Base-by-base conservation (phyloP, 1,140 invertebrate species). In the Tetramorium parvispinum region DNA sequence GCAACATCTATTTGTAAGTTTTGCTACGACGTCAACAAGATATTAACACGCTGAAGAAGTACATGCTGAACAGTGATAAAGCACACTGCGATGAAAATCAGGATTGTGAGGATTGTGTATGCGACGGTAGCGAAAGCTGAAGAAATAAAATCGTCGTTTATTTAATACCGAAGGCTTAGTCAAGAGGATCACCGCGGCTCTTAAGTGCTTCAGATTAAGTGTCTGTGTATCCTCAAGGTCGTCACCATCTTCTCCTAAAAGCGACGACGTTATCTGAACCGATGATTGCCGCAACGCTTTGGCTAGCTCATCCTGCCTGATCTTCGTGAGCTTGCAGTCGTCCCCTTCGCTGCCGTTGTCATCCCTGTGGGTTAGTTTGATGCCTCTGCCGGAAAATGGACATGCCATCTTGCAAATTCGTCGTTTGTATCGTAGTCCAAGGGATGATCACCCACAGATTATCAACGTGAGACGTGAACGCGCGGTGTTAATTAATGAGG, bases 161-260 rank as follows among this genome's bases (percentile, higher is more conserved):
- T 65, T 78, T 51, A 21, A 95, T 94, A 96, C 96, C 95, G 95
- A 94, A 86, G 96, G 96, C 88, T 96, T 95, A 11, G 96, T 96
- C 70, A 96, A 92, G 75, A 96, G 93, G 18, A 95, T 93, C n/a
- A 96, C 95, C 2, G 96, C 96, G 13, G 96, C 95, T 77, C 95
- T 95, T 24, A 96, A 91, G 76, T 96, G 95, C 89, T 96, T 96
- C 61, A 96, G 93, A 88, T 96, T 96, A 40, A 96, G 93, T 10
- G 96, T 96, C 86, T 95, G 95, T 18, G 93, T 95, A 81, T 96
- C 95, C 59, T 96, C 96, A 51, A 93, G 92, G 24, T 96, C 96
- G 10, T 95, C 94, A 63, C 94, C 92, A 18, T 96, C 95, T 51
- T 94, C 94, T n/a, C 93, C 92, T 18, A 94, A 85, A 18, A 94